Base-by-base conservation (phyloP, 2,888 invertebrate species). In the Apodemia mormo region DNA sequence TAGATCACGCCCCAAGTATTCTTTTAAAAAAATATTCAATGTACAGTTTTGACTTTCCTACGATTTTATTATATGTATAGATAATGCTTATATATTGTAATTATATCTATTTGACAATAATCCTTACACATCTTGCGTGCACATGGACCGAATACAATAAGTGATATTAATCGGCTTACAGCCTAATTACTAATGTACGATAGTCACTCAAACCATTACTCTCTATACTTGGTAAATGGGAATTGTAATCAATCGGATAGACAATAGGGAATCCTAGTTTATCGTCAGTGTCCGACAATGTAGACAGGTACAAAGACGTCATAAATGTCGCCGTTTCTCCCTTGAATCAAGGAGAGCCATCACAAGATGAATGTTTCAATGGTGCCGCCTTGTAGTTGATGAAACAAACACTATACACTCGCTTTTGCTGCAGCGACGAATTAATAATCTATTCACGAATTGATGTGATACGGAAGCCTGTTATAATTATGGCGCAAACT, bases 221-320 rank as follows among this genome's bases (percentile, higher is more conserved):
- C 76, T 71, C 81, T 78, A 78, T 76, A 77, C 74, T 37, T 54
- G 72, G 75, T 82, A 76, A 82, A 83, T 83, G 82, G 82, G 80
- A 81, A 85, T 85, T 84, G 87, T 87, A 85, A 87, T 88, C 87
- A 86, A 87, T 87, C 83, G 84, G 80, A 70, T 78, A 77, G 79
- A 87, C 88, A 88, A 88, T 86, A 76, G 84, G 78, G 74, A 76
- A 75, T 77, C 78, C 78, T 76, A 76, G 72, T 76, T 69, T 73
- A 76, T 74, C 71, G 73, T 68, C 64, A 70, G 68, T 67, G 71
- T 71, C 72, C 66, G 68, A 75, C 77, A 81, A 81, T 83, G 74
- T 74, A 70, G 71, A 74, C 74, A 75, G 76, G 77, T 73, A 80
- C 78, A 75, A 79, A 77, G 77, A 79, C 76, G 77, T 76, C 76